These are phyloP conservation scores for Heliornis fulica DNA, from an alignment of 2,113 vertebrate species.

Conservation along the genomic window DNA sequence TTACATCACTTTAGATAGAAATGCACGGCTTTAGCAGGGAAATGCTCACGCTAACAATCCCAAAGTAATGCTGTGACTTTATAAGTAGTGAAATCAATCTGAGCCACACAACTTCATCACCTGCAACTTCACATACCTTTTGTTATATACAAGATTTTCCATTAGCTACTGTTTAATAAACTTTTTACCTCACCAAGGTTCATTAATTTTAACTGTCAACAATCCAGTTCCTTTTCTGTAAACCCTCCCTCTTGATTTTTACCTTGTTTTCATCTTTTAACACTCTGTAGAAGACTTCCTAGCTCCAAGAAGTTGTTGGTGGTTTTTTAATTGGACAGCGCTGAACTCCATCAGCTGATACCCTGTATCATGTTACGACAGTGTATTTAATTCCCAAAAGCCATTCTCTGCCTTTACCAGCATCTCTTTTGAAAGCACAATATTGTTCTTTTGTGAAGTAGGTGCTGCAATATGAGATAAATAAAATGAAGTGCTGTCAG, in stretches of 20 bases:
- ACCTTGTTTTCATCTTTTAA: neutral
- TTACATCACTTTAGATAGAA: neutral
- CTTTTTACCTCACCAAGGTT: neutral
- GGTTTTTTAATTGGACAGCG: neutral
- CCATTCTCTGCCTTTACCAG: neutral
- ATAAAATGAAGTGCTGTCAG: neutral
- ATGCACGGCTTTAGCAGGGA: neutral
- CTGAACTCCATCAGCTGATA: neutral
- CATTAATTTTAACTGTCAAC: neutral
- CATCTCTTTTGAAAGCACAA: neutral
- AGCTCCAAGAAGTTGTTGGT: neutral
- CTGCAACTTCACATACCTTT: neutral
- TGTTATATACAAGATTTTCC: neutral
- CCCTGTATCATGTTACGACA: neutral
- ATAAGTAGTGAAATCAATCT: neutral
- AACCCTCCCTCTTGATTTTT: neutral
- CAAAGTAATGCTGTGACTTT: neutral
- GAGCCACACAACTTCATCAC: neutral
- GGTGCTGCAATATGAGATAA: neutral
- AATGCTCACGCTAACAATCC: neutral
- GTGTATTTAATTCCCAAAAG: neutral
- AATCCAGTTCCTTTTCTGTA: neutral
- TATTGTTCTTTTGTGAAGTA: neutral
- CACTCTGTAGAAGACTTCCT: neutral
- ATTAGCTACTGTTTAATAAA: constrained; percentile 22